These are phyloP conservation scores for Aphaenogaster ashmeadi DNA, from an alignment of 1,140 invertebrate genomes.

Conservation along the genomic window DNA sequence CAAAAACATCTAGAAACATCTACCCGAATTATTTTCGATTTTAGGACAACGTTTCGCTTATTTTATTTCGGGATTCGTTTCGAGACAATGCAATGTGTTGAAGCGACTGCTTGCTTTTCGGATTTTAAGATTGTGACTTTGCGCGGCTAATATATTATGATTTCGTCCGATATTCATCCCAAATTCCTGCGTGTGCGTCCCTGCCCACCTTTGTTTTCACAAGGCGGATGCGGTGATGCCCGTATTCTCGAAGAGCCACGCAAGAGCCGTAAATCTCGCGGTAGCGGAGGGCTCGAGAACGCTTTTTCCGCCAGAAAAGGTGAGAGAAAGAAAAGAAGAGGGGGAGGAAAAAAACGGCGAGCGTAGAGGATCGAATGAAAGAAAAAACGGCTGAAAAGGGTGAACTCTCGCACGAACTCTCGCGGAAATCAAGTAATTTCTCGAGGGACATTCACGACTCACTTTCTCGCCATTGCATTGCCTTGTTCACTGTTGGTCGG, in stretches of 20 bases:
- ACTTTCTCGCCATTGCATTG: not conserved
- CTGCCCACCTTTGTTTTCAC: conserved; percentile 50
- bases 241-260: conserved; percentile 46
- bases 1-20: not conserved
- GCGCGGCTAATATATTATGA: not conserved
- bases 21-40: not conserved
- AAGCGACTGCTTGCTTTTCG: not conserved
- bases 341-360: not conserved
- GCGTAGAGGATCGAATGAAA: not conserved
- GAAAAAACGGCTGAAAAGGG: conserved; percentile 17
- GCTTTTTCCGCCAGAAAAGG: conserved; percentile 36
- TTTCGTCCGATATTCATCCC: not conserved
- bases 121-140: not conserved
- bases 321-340: conserved; percentile 4
- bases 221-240: not conserved
- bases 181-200: conserved; percentile 38
- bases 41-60: not conserved
- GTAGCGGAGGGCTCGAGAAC: conserved; percentile 39
- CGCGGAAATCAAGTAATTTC: conserved; percentile 71
- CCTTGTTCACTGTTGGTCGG: not conserved
- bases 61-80: not conserved
- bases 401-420: conserved; percentile 5
- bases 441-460: conserved; percentile 52
- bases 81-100: not conserved
- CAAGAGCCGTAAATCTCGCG: conserved; percentile 68